Conservation (phyloP, 2,797 vertebrate species). For the Falco rusticolus region DNA sequence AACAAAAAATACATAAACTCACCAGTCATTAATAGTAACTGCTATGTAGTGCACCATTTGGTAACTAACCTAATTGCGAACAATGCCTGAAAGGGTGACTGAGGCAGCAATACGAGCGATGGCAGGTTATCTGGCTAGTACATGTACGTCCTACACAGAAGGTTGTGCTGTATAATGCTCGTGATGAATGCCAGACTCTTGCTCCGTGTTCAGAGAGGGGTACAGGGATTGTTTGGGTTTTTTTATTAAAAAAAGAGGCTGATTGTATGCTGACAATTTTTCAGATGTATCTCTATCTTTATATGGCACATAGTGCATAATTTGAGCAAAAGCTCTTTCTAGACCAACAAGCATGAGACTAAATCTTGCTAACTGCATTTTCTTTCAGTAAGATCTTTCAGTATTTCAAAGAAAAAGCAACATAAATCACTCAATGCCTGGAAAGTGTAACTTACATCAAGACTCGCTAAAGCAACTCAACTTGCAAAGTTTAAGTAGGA, state of each 20-base stretch:
- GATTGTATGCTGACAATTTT: neutral
- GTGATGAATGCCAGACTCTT: neutral
- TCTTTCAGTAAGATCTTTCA: neutral
- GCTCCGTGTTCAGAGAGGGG: neutral
- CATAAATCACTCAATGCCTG: neutral
- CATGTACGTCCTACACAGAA: neutral
- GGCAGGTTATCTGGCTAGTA: neutral
- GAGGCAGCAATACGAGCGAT: neutral
- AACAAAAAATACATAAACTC: neutral
- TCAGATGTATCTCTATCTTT: neutral
- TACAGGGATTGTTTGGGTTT: neutral
- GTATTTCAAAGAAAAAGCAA: constrained; percentile 1
- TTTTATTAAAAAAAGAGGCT: neutral
- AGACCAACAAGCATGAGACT: neutral
- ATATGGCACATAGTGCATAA: neutral
- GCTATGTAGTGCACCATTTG: neutral
- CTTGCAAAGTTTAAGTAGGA: neutral
- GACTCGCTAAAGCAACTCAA: neutral
- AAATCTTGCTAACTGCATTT: neutral
- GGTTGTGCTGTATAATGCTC: neutral
- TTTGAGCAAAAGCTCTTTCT: neutral
- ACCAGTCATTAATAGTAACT: neutral
- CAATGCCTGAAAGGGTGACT: neutral
- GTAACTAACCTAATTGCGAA: neutral
- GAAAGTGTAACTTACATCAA: neutral